Base-by-base conservation (phyloP, 2,888 invertebrate species). In the Drosophila tripunctata region DNA sequence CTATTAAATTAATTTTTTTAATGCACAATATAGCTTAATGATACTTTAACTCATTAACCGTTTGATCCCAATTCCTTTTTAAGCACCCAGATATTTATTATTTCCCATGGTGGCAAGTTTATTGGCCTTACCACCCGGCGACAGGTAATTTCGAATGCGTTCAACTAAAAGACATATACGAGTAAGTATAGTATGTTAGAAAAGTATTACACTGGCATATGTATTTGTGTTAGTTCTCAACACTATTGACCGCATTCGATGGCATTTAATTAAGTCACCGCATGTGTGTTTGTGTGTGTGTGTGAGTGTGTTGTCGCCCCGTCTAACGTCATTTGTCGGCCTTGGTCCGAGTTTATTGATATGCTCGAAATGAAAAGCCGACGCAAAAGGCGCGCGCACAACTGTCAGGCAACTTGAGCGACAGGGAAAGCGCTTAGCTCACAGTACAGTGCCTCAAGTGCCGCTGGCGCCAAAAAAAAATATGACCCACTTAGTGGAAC, bases 401-500 rank as follows among this genome's bases (percentile, higher is more conserved):
- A 64, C 62, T 77, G 84, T 77, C 87, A 64, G 65, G 38, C 41
- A 63, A 63, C 62, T 70, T 78, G 60, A 76, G 66, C 64, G 62
- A 77, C 78, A 65, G 78, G 48, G 45, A 48, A 57, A 65, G 73
- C 48, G 48, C 60, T 57, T 55, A 50, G 61, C 47, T 38, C 12
- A 19, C 45, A 35, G 50, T 12, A 19, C 41, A 40, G 54, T 17
- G 50, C 31, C 60, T 68, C 57, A 61, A 80, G 54, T 55, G 81
- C 69, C 71, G 69, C 50, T 60, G 70, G 77, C 75, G 61, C 64
- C 69, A 71, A 82, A 78, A 83, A 72, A 68, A 83, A 73, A 69
- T 73, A 57, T 75, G 75, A 78, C 87, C 84, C 78, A 73, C 75
- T 80, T 86, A 55, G 70, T 31, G n/a, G 51, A 7, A 33, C 14